A percentile compares a stretch with the other conserved stretches of the same genome.
Conservation (phyloP, 2,113 vertebrate genomes). For the Ellobius talpinus region DNA sequence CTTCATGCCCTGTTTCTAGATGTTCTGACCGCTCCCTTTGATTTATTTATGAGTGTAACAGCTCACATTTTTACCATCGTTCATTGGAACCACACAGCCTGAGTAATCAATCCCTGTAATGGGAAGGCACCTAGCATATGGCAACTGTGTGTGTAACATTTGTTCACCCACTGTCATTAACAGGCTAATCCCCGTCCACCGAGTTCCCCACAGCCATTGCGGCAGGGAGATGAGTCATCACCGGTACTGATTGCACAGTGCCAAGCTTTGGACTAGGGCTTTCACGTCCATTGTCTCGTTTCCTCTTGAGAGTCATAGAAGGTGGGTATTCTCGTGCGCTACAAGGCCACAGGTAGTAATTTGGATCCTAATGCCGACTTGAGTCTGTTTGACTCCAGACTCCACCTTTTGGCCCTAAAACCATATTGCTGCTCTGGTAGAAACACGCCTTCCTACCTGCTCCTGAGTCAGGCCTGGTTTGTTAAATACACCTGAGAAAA, state of each 20-base stretch:
- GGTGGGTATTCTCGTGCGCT: background rate
- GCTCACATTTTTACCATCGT: conserved; percentile 5
- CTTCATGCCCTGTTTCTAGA: background rate
- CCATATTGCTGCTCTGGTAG: background rate
- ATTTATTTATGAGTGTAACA: conserved; percentile 7
- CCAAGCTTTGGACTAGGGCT: background rate
- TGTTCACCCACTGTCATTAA: background rate
- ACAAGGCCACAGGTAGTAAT: background rate
- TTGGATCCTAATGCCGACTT: background rate
- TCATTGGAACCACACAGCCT: background rate
- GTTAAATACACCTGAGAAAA: background rate
- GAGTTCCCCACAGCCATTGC: background rate
- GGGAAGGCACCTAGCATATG: background rate
- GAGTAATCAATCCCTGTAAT: background rate
- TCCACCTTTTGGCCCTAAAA: background rate
- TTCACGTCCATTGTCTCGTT: background rate
- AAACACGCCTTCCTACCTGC: no score
- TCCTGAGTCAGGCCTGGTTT: background rate
- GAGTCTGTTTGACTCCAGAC: background rate
- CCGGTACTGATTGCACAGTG: background rate
- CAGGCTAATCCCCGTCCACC: background rate
- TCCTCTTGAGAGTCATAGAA: background rate
- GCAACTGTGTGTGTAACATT: background rate
- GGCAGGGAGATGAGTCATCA: background rate
- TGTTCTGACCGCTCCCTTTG: background rate